phyloP scores from a whole-genome alignment of 2,888 invertebrate genomes.

The Acronicta alni region DNA sequence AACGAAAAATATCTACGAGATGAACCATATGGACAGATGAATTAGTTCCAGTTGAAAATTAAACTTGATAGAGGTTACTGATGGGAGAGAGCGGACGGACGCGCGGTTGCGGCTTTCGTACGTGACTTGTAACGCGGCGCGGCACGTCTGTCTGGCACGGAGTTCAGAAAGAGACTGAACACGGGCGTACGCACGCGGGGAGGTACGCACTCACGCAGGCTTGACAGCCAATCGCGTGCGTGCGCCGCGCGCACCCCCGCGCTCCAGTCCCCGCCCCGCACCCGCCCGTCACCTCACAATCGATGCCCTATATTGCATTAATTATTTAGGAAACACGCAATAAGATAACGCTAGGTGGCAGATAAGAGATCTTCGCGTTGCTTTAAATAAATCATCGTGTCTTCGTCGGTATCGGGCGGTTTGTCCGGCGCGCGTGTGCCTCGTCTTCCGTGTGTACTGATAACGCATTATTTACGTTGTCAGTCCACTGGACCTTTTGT shows the following conservation, averaged over 20 bases:
- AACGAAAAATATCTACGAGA: slow-evolving; percentile 94
- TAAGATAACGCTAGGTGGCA: slow-evolving; percentile 89
- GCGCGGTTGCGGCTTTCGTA: slow-evolving; percentile 76
- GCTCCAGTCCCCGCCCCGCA: slow-evolving; percentile 77
- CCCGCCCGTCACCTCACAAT: slow-evolving; percentile 88
- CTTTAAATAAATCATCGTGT: slow-evolving; percentile 85
- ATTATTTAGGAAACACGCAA: slow-evolving; percentile 90
- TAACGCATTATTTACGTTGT: slow-evolving; percentile 78
- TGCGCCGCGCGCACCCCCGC: slow-evolving; percentile 88
- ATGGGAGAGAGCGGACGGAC: slow-evolving; percentile 68
- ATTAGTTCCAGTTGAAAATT: slow-evolving; percentile 77
- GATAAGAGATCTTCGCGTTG: slow-evolving; percentile 84
- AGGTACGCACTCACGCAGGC: slow-evolving; percentile 88
- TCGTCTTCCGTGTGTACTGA: slow-evolving; percentile 62
- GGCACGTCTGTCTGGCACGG: slow-evolving; percentile 75
- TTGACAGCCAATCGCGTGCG: slow-evolving; percentile 87
- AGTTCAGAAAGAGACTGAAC: slow-evolving; percentile 81
- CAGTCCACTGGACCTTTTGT: slow-evolving; percentile 64
- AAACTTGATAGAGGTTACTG: slow-evolving; percentile 69
- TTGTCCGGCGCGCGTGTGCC: slow-evolving; percentile 58
- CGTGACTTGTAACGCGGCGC: slow-evolving; percentile 69
- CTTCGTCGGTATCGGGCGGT: slow-evolving; percentile 59
- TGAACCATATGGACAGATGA: slow-evolving; percentile 94
- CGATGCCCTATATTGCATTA: slow-evolving; percentile 90
- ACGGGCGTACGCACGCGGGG: slow-evolving; percentile 85